Base-by-base conservation (phyloP, 1,140 invertebrate genomes). In the Nasonia longicornis region DNA sequence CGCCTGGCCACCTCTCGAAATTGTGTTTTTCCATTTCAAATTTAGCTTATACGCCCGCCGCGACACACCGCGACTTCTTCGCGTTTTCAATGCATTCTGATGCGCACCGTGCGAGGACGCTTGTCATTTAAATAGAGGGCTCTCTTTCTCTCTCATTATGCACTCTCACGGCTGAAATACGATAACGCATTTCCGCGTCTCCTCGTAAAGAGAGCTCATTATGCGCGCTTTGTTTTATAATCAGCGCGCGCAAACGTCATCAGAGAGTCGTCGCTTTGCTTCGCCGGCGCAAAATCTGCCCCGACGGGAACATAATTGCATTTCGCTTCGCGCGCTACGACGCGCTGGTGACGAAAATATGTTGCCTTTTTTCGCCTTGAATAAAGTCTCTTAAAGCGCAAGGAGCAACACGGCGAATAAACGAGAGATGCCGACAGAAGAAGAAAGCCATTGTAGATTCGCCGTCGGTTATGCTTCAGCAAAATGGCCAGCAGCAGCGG, bases 81-180 rank as follows among this genome's bases (percentile, higher is more conserved):
- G 35, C 69, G 35, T 71, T 71, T 71, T 38, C 69, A 38, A 71
- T 71, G 69, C 69, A 71, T 71, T 71, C 31, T n/a, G 69, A 71
- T 42, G 69, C 7, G 29, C 35, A 14, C 31, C 14, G 2, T 0
- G 26, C 26, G 26, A 26, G 26, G 52, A 3, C 16, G 29, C 66
- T 67, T 67, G 66, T 14, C 29, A 67, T 67, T 67, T 67, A n/a
- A 67, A 67, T 67, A 67, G 2, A 67, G 22, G 8, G 0, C 52
- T 58, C 52, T 26, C 26, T 26, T 1, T 26, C 26, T 26, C 26
- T 58, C 20, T 58, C 20, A 7, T 35, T 35, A n/a, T 52, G 52
- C 1, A 42, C 38, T 42, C 38, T 42, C 38, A 42, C 38, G 14
- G 26, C 10, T 67, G 66, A 26, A 67, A 67, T 11, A 67, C 66